Percentiles rank a stretch among this genome's conserved stretches.
These are phyloP conservation scores for Drosophila parabipectinata DNA, from an alignment of 1,140 invertebrate species.

Conservation along the genomic window DNA sequence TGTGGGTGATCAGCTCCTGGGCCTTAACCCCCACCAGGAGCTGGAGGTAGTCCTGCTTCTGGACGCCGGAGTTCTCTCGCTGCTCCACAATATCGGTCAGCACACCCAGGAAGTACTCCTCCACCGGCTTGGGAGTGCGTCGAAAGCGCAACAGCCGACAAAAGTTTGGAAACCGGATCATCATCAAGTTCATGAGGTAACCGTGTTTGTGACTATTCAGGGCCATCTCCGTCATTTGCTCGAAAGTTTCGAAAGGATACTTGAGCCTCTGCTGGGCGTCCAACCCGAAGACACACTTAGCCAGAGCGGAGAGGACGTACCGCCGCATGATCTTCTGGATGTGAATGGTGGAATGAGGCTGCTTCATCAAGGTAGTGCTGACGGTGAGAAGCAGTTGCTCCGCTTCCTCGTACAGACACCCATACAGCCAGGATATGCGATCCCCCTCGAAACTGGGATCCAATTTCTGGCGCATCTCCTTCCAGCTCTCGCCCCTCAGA, in stretches of 20 bases:
- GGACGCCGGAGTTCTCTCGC: slow-evolving; percentile 83
- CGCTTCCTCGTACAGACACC: slow-evolving; percentile 66
- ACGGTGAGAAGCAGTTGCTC: slow-evolving; percentile 54
- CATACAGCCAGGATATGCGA: slow-evolving; percentile 86
- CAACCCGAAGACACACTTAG: slow-evolving; percentile 72
- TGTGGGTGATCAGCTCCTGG: slow-evolving; percentile 68
- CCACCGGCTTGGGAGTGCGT: slow-evolving; percentile 63
- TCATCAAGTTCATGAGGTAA: slow-evolving; percentile 63
- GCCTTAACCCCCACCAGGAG: slow-evolving; percentile 80
- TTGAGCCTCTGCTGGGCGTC: slow-evolving; percentile 45
- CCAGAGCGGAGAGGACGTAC: slow-evolving; percentile 60
- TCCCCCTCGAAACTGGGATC: slow-evolving; percentile 87
- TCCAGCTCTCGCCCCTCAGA: slow-evolving; percentile 86
- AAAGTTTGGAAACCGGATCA: slow-evolving; percentile 71
- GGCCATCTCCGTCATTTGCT: slow-evolving; percentile 74
- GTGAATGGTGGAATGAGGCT: slow-evolving; percentile 60
- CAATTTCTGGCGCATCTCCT: slow-evolving; percentile 86
- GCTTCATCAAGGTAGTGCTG: slow-evolving; percentile 59
- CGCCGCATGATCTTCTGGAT: slow-evolving; percentile 74
- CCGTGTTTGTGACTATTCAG: slow-evolving; percentile 73
- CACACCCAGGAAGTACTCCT: slow-evolving; percentile 84
- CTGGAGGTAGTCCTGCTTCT: slow-evolving; percentile 85
- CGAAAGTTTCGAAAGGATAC: slow-evolving; percentile 65
- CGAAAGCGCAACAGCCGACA: slow-evolving; percentile 58
- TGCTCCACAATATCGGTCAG: slow-evolving; percentile 84